These are phyloP conservation scores for Drosophila erecta DNA, from an alignment of 1,140 invertebrate species.

Conservation along the genomic window DNA sequence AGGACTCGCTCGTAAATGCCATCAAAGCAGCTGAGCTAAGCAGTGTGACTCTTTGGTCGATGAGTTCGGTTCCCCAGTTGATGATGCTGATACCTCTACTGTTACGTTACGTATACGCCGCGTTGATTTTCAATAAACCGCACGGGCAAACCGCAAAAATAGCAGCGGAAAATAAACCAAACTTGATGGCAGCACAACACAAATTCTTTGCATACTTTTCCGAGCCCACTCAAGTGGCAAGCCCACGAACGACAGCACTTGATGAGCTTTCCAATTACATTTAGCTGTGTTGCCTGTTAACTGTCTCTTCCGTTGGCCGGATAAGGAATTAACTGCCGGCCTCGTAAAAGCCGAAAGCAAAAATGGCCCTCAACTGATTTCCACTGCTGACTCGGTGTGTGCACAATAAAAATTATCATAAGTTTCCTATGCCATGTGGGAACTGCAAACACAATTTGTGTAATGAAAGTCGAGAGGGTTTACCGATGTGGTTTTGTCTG, in stretches of 20 bases:
- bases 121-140: slow-evolving; percentile 68
- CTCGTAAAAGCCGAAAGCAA: slow-evolving; percentile 57
- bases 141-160: slow-evolving; percentile 25
- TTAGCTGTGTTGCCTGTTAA: slow-evolving; percentile 56
- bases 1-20: slow-evolving; percentile 69
- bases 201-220: slow-evolving; percentile 71
- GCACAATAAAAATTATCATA: slow-evolving; percentile 65
- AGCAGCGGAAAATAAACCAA: slow-evolving; percentile 46
- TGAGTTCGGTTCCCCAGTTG: slow-evolving; percentile 1
- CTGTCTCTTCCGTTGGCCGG: slow-evolving; percentile 34
- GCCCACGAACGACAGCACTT: slow-evolving; percentile 44
- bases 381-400: slow-evolving; percentile 24
- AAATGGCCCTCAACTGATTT: slow-evolving; percentile 45
- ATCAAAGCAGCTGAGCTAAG: slow-evolving; percentile 33
- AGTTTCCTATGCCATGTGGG: slow-evolving; percentile 23
- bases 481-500: background rate
- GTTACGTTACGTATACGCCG: slow-evolving; percentile 52
- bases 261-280: slow-evolving; percentile 77
- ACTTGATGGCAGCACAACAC: slow-evolving; percentile 39
- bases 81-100: background rate
- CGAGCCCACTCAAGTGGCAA: slow-evolving; percentile 63
- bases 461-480: slow-evolving; percentile 57
- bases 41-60: slow-evolving; percentile 14
- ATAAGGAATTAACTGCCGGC: slow-evolving; percentile 65
- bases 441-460: slow-evolving; percentile 47